Conservation (phyloP, 2,113 vertebrate genomes). For the Myiopsitta monachus region DNA sequence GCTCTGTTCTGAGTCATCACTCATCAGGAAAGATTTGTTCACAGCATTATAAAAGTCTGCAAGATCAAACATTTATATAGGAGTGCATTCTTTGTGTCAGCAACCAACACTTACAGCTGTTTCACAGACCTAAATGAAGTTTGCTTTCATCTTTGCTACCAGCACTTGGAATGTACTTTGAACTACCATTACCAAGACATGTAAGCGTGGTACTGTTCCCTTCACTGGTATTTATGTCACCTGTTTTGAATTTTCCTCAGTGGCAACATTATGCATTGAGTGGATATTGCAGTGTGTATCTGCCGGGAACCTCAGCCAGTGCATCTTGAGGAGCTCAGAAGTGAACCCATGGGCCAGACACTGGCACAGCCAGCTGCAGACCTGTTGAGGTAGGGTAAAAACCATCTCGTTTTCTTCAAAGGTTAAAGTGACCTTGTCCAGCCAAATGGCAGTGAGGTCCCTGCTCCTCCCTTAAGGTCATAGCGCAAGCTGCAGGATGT, state of each 20-base stretch:
- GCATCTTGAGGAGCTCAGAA: neutral
- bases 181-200: neutral
- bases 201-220: fast-evolving
- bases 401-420: neutral
- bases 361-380: neutral
- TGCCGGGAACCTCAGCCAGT: neutral
- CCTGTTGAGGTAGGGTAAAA: neutral
- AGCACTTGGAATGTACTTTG: neutral
- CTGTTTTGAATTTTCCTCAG: neutral
- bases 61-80: conserved; percentile 22
- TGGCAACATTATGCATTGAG: neutral
- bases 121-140: neutral
- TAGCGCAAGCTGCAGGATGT: neutral
- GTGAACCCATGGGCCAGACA: neutral
- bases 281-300: neutral
- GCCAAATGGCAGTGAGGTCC: neutral
- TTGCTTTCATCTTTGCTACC: neutral
- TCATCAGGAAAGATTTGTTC: conserved; percentile 24
- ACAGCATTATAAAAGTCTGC: neutral
- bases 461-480: neutral
- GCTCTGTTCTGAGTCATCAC: conserved; percentile 48
- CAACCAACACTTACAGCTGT: neutral
- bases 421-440: neutral
- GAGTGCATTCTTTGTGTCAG: neutral
- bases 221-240: neutral